Conservation (phyloP, 2,113 vertebrate species). For the Pyrgilauda ruficollis region DNA sequence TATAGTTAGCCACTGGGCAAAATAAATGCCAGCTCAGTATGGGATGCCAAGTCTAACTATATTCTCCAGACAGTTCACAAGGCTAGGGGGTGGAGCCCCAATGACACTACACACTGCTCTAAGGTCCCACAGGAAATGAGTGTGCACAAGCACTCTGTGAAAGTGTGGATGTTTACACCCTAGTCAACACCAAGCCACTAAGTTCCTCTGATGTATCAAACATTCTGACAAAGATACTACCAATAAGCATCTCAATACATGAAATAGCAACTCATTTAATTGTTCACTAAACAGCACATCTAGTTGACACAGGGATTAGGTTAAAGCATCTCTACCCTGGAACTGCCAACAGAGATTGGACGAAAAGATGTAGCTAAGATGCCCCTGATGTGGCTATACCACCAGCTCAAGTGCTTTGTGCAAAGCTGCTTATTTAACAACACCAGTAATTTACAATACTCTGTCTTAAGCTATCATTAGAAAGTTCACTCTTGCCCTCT, state of each 20-base stretch:
- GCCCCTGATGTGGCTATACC: background rate
- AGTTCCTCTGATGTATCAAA: background rate
- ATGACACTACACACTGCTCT: too few species aligned
- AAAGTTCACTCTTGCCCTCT: background rate
- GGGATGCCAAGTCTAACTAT: background rate
- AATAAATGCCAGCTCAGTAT: background rate
- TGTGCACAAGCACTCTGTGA: background rate
- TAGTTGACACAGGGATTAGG: background rate
- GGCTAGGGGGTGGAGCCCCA: background rate
- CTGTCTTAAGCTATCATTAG: background rate
- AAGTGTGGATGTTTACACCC: background rate
- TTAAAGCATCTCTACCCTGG: background rate
- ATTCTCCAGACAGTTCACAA: background rate
- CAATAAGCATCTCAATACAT: background rate
- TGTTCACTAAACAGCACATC: too few species aligned
- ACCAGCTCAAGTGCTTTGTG: background rate
- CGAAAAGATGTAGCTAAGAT: background rate
- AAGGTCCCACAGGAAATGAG: background rate
- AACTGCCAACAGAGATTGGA: background rate
- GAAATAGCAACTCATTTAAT: background rate
- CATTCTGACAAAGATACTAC: background rate
- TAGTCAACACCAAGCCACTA: background rate
- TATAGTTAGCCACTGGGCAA: background rate
- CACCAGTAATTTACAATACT: background rate
- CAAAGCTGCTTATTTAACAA: background rate